A percentile compares a stretch with the other conserved stretches of the same genome.
phyloP scores from a whole-genome alignment of 64 coral and sea anemone genomes.

The Trachythela sp. region DNA sequence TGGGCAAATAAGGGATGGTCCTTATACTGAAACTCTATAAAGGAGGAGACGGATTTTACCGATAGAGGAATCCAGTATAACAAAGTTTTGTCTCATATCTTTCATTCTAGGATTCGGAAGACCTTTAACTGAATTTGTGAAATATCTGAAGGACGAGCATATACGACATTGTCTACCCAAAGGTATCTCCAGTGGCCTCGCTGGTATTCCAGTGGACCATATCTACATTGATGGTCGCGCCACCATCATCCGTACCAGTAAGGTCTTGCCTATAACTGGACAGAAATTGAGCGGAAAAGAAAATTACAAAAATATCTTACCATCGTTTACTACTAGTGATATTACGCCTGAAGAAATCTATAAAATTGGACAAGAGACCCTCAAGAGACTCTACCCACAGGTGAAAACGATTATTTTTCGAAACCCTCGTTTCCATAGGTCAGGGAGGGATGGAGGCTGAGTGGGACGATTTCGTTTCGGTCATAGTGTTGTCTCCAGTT shows the following conservation, averaged over 20 bases:
- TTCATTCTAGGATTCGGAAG: background rate
- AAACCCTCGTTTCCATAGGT: no score
- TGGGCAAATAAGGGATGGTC: no score
- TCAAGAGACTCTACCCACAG: constrained; percentile 55
- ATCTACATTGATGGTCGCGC: constrained; percentile 41
- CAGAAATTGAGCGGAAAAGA: constrained; percentile 47
- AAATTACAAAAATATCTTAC: constrained; percentile 45
- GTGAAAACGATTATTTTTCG: constrained; percentile 10
- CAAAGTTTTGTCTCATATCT: background rate
- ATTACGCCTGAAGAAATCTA: constrained; percentile 48
- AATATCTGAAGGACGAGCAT: constrained; percentile 64
- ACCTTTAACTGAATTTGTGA: background rate
- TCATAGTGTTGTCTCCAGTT: no score
- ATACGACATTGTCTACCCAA: constrained; percentile 70
- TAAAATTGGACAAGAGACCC: constrained; percentile 27
- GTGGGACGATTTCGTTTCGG: no score
- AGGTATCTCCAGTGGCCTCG: constrained; percentile 72
- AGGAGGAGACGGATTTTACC: no score
- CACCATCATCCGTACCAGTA: constrained; percentile 25
- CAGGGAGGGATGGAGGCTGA: no score
- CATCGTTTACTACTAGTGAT: constrained; percentile 61
- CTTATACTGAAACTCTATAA: no score
- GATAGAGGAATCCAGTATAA: no score
- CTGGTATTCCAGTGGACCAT: constrained; percentile 54
- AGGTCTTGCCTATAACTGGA: constrained; percentile 43